Evolutionary conservation across 2,888 invertebrate genomes (phyloP).

Genomic region (Cremastobaeus sp.): DNA sequence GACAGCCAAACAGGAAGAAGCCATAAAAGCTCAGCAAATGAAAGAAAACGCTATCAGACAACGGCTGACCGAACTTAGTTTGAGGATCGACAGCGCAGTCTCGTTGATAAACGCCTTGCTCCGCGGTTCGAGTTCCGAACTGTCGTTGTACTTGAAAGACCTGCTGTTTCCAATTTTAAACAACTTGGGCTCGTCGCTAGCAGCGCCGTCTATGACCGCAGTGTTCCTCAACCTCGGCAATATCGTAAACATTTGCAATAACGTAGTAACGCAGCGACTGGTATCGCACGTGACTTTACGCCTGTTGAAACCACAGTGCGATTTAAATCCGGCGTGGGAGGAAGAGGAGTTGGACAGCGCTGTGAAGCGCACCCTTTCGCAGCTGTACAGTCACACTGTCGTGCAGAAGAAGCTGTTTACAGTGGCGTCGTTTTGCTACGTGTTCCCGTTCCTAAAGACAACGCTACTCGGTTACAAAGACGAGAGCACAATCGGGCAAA

Average conservation of each 20-base stretch:
- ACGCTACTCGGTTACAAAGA: slow-evolving; percentile 80
- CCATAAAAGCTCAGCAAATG: slow-evolving; percentile 89
- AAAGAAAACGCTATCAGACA: slow-evolving; percentile 90
- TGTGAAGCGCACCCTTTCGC: slow-evolving; percentile 82
- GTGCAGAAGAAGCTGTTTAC: slow-evolving; percentile 79
- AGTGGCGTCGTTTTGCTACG: slow-evolving; percentile 89
- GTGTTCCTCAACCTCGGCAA: slow-evolving; percentile 82
- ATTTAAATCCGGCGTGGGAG: slow-evolving; percentile 87
- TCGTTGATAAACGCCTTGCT: slow-evolving; percentile 80
- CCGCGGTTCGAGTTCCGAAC: slow-evolving; percentile 79
- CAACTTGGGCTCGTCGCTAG: slow-evolving; percentile 87
- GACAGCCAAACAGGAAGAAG: slow-evolving; percentile 95
- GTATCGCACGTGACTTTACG: slow-evolving; percentile 87
- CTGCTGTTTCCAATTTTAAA: slow-evolving; percentile 82
- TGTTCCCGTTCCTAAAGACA: slow-evolving; percentile 87
- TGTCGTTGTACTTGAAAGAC: slow-evolving; percentile 81
- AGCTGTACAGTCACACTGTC: slow-evolving; percentile 80
- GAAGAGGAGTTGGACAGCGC: slow-evolving; percentile 83
- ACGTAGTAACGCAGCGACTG: slow-evolving; percentile 80
- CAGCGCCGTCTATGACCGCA: slow-evolving; percentile 84
- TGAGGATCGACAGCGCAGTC: slow-evolving; percentile 73
- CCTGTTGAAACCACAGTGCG: slow-evolving; percentile 87
- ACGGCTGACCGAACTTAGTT: slow-evolving; percentile 81
- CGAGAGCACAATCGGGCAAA: slow-evolving; percentile 81
- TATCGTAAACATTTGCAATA: slow-evolving; percentile 79